Conservation (phyloP, 37 sponge, comb jelly and placozoan genomes). For the Agelas oroides region DNA sequence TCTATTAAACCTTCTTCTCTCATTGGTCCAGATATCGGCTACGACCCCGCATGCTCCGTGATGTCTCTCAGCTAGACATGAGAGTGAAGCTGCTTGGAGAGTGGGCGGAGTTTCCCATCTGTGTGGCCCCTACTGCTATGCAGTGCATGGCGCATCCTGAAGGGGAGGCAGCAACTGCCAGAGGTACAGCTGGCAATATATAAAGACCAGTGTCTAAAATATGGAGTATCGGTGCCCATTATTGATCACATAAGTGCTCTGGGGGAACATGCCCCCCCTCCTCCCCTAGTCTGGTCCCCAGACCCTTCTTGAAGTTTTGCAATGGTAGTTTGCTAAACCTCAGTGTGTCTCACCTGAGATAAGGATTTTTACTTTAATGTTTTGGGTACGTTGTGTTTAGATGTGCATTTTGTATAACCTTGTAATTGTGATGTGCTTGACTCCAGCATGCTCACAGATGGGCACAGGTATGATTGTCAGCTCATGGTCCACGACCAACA, state of each 20-base stretch:
- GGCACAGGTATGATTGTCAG: conserved; percentile 86
- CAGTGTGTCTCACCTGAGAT: too few relatives aligned
- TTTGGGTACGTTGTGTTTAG: neutral
- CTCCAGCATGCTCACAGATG: conserved; percentile 44
- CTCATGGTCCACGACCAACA: conserved; percentile 67
- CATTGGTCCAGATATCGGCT: conserved; percentile 56
- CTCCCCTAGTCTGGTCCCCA: too few relatives aligned
- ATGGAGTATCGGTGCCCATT: too few relatives aligned
- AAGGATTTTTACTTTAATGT: too few relatives aligned
- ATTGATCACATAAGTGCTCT: too few relatives aligned
- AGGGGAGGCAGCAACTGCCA: conserved; percentile 89
- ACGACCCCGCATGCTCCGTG: conserved; percentile 77
- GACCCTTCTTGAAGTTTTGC: too few relatives aligned
- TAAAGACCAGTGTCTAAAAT: too few relatives aligned
- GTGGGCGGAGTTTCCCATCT: conserved; percentile 73
- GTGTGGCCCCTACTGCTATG: conserved; percentile 92
- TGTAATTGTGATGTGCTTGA: neutral
- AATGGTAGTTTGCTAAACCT: too few relatives aligned
- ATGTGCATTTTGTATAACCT: neutral
- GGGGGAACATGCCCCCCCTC: too few relatives aligned
- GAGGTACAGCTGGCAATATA: conserved; percentile 32
- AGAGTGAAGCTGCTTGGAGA: conserved; percentile 66
- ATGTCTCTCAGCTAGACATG: conserved; percentile 65
- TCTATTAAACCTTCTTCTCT: too few relatives aligned
- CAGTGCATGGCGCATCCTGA: conserved; percentile 90